Conservation (phyloP, 2,797 vertebrate species). For the Typhlichthys subterraneus region DNA sequence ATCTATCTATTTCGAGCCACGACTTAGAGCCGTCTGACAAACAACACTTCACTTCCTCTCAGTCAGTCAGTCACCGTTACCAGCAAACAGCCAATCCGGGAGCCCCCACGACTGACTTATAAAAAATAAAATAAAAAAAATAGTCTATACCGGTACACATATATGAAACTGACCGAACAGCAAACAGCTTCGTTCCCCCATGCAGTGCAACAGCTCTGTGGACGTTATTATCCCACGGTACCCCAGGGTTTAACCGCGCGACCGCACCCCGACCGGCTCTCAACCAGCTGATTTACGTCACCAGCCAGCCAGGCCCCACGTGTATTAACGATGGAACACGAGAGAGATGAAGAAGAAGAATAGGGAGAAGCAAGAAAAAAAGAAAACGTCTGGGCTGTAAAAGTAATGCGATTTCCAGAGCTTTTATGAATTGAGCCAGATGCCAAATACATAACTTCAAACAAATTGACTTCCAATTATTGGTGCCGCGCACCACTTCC, state of each 20-base stretch:
- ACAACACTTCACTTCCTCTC: slow-evolving; percentile 70
- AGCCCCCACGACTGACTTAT: no score
- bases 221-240: slow-evolving; percentile 42
- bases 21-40: slow-evolving; percentile 71
- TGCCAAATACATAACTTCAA: slow-evolving; percentile 87
- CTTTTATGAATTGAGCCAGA: slow-evolving; percentile 81
- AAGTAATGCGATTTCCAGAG: slow-evolving; percentile 84
- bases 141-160: slow-evolving; percentile 18
- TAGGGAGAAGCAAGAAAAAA: slow-evolving; percentile 30
- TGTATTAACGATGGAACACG: slow-evolving; percentile 64
- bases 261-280: slow-evolving; percentile 66
- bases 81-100: slow-evolving; percentile 3
- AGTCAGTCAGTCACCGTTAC: slow-evolving; percentile 61
- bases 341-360: slow-evolving; percentile 36
- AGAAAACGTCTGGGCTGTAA: slow-evolving; percentile 71
- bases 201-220: slow-evolving; percentile 1
- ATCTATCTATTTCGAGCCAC: slow-evolving; percentile 76
- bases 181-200: slow-evolving; percentile 11
- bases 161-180: slow-evolving; percentile 33
- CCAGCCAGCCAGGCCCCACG: slow-evolving; percentile 53
- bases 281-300: slow-evolving; percentile 69
- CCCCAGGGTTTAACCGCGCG: slow-evolving; percentile 72
- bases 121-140: no score
- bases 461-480: slow-evolving; percentile 88
- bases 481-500: slow-evolving; percentile 78